phyloP scores from a whole-genome alignment of 2,888 invertebrate genomes.

The Hecatera dysodea region DNA sequence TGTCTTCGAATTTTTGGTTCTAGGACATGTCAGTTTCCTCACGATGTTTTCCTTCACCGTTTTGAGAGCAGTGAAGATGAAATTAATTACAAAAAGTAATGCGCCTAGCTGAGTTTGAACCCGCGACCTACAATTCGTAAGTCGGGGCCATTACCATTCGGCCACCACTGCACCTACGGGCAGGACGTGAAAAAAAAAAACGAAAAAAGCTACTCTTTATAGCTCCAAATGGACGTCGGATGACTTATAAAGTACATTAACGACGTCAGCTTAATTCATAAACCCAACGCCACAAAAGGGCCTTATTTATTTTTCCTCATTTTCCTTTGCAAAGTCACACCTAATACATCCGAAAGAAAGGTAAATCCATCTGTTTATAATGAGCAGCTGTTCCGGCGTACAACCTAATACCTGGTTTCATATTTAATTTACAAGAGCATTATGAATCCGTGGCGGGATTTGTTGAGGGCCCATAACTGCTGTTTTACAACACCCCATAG shows the following conservation, averaged over 20 bases:
- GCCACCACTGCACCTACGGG: too few species aligned
- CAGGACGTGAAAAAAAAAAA: too few species aligned
- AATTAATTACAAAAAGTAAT: too few species aligned
- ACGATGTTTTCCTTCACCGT: too few species aligned
- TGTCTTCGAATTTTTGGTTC: too few species aligned
- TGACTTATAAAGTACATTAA: not conserved
- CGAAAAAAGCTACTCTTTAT: not conserved
- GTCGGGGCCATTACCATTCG: too few species aligned
- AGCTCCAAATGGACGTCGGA: not conserved
- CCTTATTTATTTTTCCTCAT: constrained; percentile 42
- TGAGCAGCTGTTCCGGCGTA: constrained; percentile 56
- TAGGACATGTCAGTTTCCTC: too few species aligned
- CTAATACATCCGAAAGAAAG: constrained; percentile 45
- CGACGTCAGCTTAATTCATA: not conserved
- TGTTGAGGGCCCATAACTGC: constrained; percentile 70
- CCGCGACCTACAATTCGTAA: too few species aligned
- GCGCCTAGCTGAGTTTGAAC: too few species aligned
- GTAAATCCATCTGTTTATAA: constrained; percentile 57
- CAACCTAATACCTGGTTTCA: constrained; percentile 69
- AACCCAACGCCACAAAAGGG: constrained; percentile 9
- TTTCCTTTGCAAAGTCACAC: constrained; percentile 45
- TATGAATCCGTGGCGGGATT: constrained; percentile 73
- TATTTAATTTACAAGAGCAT: constrained; percentile 78
- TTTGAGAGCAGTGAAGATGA: too few species aligned
- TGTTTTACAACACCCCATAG: constrained; percentile 80